Percentiles rank a stretch among this genome's conserved stretches.
These are phyloP conservation scores for Tarsius wallacei DNA, from an alignment of 2,797 vertebrate genomes.

Conservation along the genomic window DNA sequence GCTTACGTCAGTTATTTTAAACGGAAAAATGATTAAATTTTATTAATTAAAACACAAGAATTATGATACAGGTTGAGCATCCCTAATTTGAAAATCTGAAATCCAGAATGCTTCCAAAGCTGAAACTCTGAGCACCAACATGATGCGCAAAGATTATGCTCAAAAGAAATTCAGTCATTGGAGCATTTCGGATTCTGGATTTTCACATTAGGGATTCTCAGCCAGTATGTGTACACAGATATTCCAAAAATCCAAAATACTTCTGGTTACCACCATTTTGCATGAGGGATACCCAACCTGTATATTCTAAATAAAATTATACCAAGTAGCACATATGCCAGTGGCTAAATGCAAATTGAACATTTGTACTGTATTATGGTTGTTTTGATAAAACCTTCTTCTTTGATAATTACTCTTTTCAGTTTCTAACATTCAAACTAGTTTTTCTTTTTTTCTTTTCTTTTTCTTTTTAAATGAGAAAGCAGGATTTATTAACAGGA, in stretches of 20 bases:
- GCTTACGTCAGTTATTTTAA: not conserved
- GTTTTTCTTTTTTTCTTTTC: slow-evolving; percentile 1
- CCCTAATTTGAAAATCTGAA: not conserved
- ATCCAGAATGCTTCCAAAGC: not conserved
- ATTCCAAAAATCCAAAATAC: not conserved
- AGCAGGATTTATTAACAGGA: too few relatives aligned
- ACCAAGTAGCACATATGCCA: not conserved
- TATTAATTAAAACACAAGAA: slow-evolving; percentile 20
- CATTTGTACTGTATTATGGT: not conserved
- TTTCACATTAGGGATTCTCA: not conserved
- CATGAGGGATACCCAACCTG: not conserved
- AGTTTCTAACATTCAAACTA: not conserved
- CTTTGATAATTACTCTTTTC: slow-evolving; percentile 24
- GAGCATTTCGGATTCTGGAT: not conserved
- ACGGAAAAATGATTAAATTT: not conserved
- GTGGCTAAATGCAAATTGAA: not conserved
- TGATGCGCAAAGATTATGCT: not conserved
- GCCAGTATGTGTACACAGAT: not conserved
- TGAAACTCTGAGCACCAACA: not conserved
- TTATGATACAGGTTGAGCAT: not conserved
- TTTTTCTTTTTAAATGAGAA: too few relatives aligned
- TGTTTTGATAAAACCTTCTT: not conserved
- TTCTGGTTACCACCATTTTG: not conserved
- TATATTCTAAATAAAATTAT: slow-evolving; percentile 45
- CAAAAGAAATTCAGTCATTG: not conserved